Base-by-base conservation (phyloP, 1,140 invertebrate genomes). In the Samia ricini region DNA sequence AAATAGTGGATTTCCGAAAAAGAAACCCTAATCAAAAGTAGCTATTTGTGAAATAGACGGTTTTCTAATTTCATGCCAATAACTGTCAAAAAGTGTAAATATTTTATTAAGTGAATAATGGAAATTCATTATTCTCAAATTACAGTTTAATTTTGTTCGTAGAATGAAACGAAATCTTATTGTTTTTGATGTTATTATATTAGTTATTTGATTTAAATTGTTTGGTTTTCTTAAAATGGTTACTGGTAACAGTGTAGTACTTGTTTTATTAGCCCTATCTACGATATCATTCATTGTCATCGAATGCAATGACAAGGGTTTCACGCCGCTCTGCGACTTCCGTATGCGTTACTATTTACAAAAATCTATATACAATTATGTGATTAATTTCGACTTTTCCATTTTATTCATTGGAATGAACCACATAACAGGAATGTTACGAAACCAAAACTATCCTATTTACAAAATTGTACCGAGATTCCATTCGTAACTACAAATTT, bases 341-440 rank as follows among this genome's bases (percentile, higher is more conserved):
- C 64, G 66, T 79, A 79, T 66, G 71, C 66, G 76, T 81, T 79
- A 88, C 79, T 88, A 90, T 88, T 73, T 89, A 89, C 84, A 88
- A 75, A 74, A 62, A 75, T 72, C 69, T 90, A 90, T 90, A 81
- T 90, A 90, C 88, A 90, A 63, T 74, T 67, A 75, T 76, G 77
- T 77, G 77, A 81, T 78, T 61, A 71, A 72, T 72, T 81, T 80
- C 79, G 76, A 75, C 71, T 79, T 70, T 64, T 79, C 74, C 10
- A 76, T 74, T 81, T 82, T 83, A 83, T 74, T 85, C 62, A 82
- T 71, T 87, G 84, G 81, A 88, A 87, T 88, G 77, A 80, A 85
- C 74, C 79, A 83, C 81, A 81, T 76, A 89, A 79, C 80, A 78
- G 86, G 86, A 89, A 89, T 89, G 85, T 89, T 21, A 76, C 72